phyloP scores from a whole-genome alignment of 2,113 vertebrate species.

The Sphaerodactylus townsendi region DNA sequence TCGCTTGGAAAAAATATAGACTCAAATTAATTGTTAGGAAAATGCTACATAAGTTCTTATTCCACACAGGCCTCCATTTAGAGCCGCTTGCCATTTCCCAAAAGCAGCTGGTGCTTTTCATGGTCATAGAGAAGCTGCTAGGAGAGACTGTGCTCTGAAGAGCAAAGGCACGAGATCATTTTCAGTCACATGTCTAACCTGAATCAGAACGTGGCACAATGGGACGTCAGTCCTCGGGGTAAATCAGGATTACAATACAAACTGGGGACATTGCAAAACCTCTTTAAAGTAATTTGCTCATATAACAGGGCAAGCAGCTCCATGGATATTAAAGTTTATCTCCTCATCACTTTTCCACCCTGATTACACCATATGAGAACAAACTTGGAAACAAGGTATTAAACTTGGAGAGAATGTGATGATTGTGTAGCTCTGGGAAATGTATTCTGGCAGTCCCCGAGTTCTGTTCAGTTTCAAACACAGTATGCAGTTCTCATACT shows the following conservation, averaged over 20 bases:
- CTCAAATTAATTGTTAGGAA: conserved; percentile 4
- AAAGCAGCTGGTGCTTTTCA: not conserved
- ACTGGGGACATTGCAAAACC: not conserved
- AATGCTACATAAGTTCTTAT: not conserved
- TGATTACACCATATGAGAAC: conserved; percentile 38
- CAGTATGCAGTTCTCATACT: conserved; percentile 13
- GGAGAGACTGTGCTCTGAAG: not conserved
- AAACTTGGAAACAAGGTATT: conserved; percentile 38
- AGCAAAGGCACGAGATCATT: conserved; percentile 1
- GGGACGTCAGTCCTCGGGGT: not conserved
- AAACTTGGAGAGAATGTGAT: conserved; percentile 43
- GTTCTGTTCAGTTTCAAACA: conserved; percentile 50
- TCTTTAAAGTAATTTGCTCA: not conserved
- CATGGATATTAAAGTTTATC: conserved; percentile 14
- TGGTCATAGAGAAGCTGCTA: not conserved
- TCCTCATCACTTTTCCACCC: conserved; percentile 38
- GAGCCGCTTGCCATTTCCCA: not conserved
- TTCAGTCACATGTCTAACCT: not conserved
- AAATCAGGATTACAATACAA: not conserved
- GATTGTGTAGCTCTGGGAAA: conserved; percentile 42
- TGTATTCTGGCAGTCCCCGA: conserved; percentile 40
- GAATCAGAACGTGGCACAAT: not conserved
- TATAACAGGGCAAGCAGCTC: not conserved
- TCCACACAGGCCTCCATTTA: not conserved
- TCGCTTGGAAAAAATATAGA: not conserved